These are phyloP conservation scores for Ameiurus melas DNA, from an alignment of 2,113 vertebrate genomes.

Conservation along the genomic window DNA sequence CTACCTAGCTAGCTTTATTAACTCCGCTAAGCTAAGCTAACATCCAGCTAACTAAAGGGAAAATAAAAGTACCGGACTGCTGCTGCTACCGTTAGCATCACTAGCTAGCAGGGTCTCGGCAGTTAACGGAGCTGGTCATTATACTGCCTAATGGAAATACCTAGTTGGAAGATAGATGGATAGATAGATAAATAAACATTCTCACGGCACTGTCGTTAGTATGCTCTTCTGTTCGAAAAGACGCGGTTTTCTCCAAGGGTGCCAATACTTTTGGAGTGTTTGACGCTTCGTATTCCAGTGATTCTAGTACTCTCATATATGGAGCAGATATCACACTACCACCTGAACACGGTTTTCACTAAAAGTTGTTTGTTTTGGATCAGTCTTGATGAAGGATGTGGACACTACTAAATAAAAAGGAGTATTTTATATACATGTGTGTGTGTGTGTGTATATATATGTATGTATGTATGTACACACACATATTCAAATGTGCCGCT, in stretches of 20 bases:
- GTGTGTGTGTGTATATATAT: too few relatives aligned
- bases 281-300: not conserved
- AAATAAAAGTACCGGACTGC: not conserved
- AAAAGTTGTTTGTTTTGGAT: not conserved
- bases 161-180: too few relatives aligned
- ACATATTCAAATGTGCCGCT: not conserved
- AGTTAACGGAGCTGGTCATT: not conserved
- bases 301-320: not conserved
- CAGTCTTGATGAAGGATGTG: not conserved
- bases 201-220: not conserved
- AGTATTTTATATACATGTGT: too few relatives aligned
- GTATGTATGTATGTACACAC: too few relatives aligned
- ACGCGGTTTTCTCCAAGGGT: not conserved
- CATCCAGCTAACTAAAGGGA: not conserved
- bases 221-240: not conserved
- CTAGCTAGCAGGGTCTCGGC: not conserved
- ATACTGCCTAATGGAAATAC: not conserved
- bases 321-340: not conserved
- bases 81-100: not conserved
- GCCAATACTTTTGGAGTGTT: not conserved
- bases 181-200: too few relatives aligned
- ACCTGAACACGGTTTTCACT: not conserved
- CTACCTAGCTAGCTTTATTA: not conserved
- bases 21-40: not conserved
- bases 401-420: too few relatives aligned